Base-by-base conservation (phyloP, 2,888 invertebrate genomes). In the Cabera pusaria region DNA sequence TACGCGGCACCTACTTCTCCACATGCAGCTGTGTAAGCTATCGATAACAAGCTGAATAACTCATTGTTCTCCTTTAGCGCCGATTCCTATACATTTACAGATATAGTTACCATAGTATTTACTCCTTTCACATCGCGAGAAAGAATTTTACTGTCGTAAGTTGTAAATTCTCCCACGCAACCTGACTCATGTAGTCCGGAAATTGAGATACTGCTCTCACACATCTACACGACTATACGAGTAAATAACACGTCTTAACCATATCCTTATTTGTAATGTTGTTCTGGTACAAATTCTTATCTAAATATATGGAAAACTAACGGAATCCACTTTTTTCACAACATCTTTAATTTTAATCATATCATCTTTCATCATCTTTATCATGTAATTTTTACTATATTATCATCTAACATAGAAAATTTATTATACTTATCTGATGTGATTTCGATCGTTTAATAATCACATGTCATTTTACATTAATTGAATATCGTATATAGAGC, bases 1-100 rank as follows among this genome's bases (percentile, higher is more conserved):
- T 56, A 50, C 43, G 53, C 49, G 22, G 34, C 23, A 46, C 36
- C 37, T 43, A 44, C 33, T 44, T 42, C 31, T 40, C 37, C 24
- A 64, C 78, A 79, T 56, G 65, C 80, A 81, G 77, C 79, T 82
- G 79, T 74, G 72, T 72, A 74, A 78, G 66, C 71, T 72, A 69
- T 69, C 61, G 79, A 74, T 76, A 75, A 73, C 64, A 48, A 22
- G 59, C 44, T 72, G 61, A 79, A 75, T 73, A 76, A 71, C 63
- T 67, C 70, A 72, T 77, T 78, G 76, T 76, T 77, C 66, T 59
- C 49, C 31, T 29, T 45, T 45, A 57, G 49, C 55, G 50, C 54
- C 47, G 38, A 50, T 48, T 47, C 52, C 39, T 52, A 49, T 43
- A 46, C 32, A 35, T 35, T 42, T 33, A 44, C 33, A 42, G 37